Base-by-base conservation (phyloP, 2,888 invertebrate species). In the Cetonia aurata region DNA sequence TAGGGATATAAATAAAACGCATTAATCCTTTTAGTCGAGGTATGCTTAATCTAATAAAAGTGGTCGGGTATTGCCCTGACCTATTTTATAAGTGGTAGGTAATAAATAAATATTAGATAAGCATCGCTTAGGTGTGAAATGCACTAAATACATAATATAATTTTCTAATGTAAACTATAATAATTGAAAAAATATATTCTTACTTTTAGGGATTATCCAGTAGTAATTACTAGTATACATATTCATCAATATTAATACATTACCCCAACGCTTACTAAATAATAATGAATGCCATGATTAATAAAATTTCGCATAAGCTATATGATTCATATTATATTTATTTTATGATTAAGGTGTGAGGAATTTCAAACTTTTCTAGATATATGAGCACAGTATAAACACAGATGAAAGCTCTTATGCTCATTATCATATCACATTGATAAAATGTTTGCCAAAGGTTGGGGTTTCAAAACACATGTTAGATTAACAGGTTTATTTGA, bases 361-460 rank as follows among this genome's bases (percentile, higher is more conserved):
- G 62, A 65, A 65, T 65, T 33, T 52, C 15, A 65, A 65, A 48
- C 37, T 37, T 50, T 31, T 9, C 13, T 15, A 13, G 31, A 37
- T 50, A 13, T 37, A 10, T 50, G 37, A 65, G 50, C 62, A 13
- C 2, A 65, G 19, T 52, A 17, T 50, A 65, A 50, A 65, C 37
- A 50, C 50, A 65, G 17, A 17, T 8, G 3, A 37, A 15, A 37
- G 15, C 62, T 41, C 62, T 50, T 65, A 15, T 52, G 15, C 17
- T 15, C 37, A 10, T 33, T 65, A 65, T 52, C 62, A 17, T n/a
- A 37, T 15, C 25, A 9, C 50, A 41, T 50, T 65, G 50, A 65
- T 65, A 65, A 65, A 50, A 17, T 65, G 37, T 65, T 65, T 65
- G 19, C 50, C 15, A 31, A 65, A 65, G 50, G 62, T 65, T 50